Conservation (phyloP, 2,888 invertebrate genomes). For the Netelia virgata region DNA sequence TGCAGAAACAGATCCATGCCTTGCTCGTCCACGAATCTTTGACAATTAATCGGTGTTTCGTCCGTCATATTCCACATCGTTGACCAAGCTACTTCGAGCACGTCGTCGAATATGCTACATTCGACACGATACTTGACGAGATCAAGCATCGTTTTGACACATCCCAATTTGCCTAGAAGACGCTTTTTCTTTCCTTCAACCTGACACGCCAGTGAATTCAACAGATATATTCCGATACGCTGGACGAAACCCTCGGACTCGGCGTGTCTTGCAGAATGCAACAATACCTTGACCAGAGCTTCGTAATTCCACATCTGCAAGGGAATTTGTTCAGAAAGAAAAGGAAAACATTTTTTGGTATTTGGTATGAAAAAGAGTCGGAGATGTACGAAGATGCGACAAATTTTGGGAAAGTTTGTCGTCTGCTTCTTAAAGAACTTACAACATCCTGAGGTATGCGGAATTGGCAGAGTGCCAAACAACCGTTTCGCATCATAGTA, state of each 20-base stretch:
- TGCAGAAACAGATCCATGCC: constrained; percentile 96
- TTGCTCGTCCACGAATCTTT: constrained; percentile 93
- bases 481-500: constrained; percentile 98
- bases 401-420: background rate
- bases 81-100: constrained; percentile 99
- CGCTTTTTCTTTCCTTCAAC: constrained; percentile 97
- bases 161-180: constrained; percentile 95
- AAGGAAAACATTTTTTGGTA: background rate
- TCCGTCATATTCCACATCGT: constrained; percentile 99
- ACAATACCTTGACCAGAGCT: constrained; percentile 92
- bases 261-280: constrained; percentile 93
- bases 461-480: constrained; percentile 97
- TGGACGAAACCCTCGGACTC: constrained; percentile 97
- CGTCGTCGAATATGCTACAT: constrained; percentile 94
- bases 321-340: background rate
- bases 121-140: constrained; percentile 93
- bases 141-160: constrained; percentile 93
- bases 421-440: constrained; percentile 82
- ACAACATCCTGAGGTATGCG: constrained; percentile 98
- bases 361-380: background rate
- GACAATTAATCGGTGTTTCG: constrained; percentile 97
- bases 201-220: constrained; percentile 98
- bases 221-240: constrained; percentile 96
- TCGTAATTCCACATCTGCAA: constrained; percentile 95
- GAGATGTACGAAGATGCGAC: constrained; percentile 3